Evolutionary conservation across 1,140 invertebrate species (phyloP).

Genomic region (Tribolium madens): DNA sequence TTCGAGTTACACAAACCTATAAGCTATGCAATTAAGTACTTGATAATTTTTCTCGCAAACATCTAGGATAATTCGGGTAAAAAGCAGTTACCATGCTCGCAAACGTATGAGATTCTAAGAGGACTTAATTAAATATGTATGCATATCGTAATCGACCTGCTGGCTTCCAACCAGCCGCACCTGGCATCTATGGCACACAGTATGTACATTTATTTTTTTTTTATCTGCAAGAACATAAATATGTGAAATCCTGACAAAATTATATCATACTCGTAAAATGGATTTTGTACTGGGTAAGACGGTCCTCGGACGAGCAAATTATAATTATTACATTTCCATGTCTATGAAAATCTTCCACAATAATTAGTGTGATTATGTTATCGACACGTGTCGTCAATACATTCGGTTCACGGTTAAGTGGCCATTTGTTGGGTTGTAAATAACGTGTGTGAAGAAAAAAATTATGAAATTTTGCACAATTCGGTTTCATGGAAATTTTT

Average conservation of each 20-base stretch:
- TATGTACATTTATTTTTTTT: background rate
- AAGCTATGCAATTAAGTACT: background rate
- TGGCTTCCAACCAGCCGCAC: background rate
- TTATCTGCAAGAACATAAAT: too few species aligned
- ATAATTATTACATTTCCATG: background rate
- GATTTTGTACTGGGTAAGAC: background rate
- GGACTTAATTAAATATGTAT: background rate
- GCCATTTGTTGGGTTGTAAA: background rate
- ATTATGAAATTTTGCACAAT: background rate
- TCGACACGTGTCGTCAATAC: background rate
- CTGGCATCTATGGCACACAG: background rate
- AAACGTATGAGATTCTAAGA: background rate
- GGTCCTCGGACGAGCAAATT: background rate
- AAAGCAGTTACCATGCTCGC: background rate
- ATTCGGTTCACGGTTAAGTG: background rate
- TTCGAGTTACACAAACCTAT: too few species aligned
- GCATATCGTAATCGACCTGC: background rate
- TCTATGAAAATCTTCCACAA: background rate
- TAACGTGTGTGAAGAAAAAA: background rate
- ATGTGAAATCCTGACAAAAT: background rate
- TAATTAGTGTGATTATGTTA: background rate
- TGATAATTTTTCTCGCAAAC: background rate
- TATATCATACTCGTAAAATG: background rate
- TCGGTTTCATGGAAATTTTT: background rate
- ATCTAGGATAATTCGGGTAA: background rate